A percentile compares a stretch with the other conserved stretches of the same genome.
Conservation (phyloP, 2,888 invertebrate species). For the Pandemis heparana region DNA sequence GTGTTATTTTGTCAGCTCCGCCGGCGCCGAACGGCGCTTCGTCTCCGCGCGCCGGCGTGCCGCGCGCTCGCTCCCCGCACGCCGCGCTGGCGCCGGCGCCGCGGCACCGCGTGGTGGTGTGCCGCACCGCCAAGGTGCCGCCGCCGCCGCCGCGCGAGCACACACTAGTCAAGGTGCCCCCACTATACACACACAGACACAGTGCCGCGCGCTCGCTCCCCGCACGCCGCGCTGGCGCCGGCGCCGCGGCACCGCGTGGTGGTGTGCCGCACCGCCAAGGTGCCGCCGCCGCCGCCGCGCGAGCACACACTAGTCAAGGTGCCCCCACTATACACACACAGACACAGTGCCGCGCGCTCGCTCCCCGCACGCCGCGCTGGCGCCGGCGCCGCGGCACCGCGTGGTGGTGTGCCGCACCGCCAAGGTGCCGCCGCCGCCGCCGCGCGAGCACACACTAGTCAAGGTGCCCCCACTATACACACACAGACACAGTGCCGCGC, state of each 20-base stretch:
- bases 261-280: constrained; percentile 47
- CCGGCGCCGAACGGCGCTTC: constrained; percentile 45
- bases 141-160: constrained; percentile 65
- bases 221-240: neutral
- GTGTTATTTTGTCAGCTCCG: neutral
- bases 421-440: constrained; percentile 46
- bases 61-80: constrained; percentile 28
- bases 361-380: too few relatives aligned
- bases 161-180: constrained; percentile 75
- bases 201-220: constrained; percentile 36
- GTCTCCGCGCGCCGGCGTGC: constrained; percentile 38
- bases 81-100: constrained; percentile 46
- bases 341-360: constrained; percentile 39
- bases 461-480: constrained; percentile 59
- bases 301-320: constrained; percentile 82
- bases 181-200: constrained; percentile 1
- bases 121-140: constrained; percentile 42
- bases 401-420: constrained; percentile 54
- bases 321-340: neutral
- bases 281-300: constrained; percentile 49
- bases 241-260: constrained; percentile 55
- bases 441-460: constrained; percentile 71
- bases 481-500: too few relatives aligned
- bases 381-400: constrained; percentile 48
- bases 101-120: constrained; percentile 57